Percentiles rank a stretch among this genome's conserved stretches.
Evolutionary conservation across 2,113 vertebrate species (phyloP).

Genomic region (Vulpes lagopus): DNA sequence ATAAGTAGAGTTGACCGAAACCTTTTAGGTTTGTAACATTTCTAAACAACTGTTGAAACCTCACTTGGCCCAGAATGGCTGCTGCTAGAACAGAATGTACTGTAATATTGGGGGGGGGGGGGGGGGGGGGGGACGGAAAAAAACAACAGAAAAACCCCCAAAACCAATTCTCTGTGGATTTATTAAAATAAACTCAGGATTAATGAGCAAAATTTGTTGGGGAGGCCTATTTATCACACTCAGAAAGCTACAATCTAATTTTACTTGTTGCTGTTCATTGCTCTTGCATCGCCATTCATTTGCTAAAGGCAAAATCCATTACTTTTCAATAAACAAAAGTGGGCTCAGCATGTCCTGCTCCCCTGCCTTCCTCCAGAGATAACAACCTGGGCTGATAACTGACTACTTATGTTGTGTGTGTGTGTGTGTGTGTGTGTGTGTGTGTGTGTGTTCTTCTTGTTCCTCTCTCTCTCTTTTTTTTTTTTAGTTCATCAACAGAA

Average conservation of each 20-base stretch:
- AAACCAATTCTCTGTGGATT: conserved; percentile 79
- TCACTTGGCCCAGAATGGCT: not conserved
- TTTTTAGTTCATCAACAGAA: not conserved
- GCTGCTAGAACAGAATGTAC: conserved; percentile 35
- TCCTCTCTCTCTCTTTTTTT: not conserved
- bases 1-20: not conserved
- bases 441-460: not conserved
- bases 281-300: conserved; percentile 72
- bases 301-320: conserved; percentile 81
- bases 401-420: not conserved
- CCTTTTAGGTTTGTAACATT: not conserved
- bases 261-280: conserved; percentile 73
- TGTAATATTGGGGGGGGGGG: conserved; percentile 15
- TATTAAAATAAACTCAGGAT: conserved; percentile 82
- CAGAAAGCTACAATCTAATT: conserved; percentile 79
- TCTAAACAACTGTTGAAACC: not conserved
- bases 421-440: not conserved
- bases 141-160: not conserved
- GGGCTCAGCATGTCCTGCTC: not conserved
- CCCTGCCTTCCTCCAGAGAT: not conserved
- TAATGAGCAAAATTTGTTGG: conserved; percentile 81
- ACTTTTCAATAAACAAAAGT: conserved; percentile 73
- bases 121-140: too few species aligned
- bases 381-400: accelerated
- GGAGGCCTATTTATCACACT: conserved; percentile 81